Evolutionary conservation across 2,888 invertebrate genomes (phyloP).

Genomic region (Yponomeuta evonymella): DNA sequence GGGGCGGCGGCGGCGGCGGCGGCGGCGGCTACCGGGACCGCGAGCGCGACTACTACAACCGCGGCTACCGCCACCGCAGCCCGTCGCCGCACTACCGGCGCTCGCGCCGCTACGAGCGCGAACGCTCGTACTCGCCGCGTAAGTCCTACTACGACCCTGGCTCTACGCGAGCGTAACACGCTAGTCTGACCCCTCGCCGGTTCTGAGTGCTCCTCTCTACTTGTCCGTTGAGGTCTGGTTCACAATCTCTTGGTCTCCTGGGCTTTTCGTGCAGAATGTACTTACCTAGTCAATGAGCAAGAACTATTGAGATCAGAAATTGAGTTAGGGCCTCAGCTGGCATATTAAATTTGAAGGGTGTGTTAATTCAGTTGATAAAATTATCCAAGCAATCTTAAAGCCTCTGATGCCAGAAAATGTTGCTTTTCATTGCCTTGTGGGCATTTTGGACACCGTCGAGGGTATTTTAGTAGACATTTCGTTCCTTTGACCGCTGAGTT

Average conservation of each 20-base stretch:
- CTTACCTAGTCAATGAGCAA: too few relatives aligned
- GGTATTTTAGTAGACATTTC: not conserved
- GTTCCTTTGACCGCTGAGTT: not conserved
- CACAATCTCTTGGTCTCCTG: too few relatives aligned
- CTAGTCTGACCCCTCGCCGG: slow-evolving; percentile 37
- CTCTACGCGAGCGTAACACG: not conserved
- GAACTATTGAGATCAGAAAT: too few relatives aligned
- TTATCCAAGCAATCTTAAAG: too few relatives aligned
- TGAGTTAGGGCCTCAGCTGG: too few relatives aligned
- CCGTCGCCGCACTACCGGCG: slow-evolving; percentile 85
- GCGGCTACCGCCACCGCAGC: slow-evolving; percentile 76
- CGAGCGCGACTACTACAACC: slow-evolving; percentile 71
- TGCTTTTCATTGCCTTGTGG: not conserved
- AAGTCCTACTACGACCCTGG: slow-evolving; percentile 62
- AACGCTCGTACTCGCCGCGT: slow-evolving; percentile 89
- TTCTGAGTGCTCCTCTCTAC: not conserved
- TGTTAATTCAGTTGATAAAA: too few relatives aligned
- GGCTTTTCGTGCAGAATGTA: too few relatives aligned
- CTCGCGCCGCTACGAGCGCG: slow-evolving; percentile 82
- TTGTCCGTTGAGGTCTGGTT: too few relatives aligned
- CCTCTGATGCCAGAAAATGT: not conserved
- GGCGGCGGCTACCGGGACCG: slow-evolving; percentile 71
- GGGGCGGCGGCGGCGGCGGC: slow-evolving; percentile 55
- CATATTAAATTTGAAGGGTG: too few relatives aligned
- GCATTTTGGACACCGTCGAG: not conserved